Conservation (phyloP, 92 coral and sea anemone genomes). For the Epizoanthus fatuus region DNA sequence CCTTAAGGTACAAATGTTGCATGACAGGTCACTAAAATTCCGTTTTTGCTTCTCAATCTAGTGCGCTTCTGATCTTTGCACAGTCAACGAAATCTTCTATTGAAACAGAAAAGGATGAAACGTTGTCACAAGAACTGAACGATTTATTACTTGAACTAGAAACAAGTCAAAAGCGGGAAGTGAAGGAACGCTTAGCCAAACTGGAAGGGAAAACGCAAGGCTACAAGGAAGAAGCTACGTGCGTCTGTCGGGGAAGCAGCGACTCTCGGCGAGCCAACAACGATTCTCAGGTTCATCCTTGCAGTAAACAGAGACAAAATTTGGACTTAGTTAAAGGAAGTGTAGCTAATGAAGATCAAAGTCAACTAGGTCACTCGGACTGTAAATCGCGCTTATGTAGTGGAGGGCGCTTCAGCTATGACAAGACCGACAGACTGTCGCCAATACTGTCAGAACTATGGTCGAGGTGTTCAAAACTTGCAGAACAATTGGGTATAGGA, state of each 20-base stretch:
- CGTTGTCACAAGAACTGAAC: not conserved
- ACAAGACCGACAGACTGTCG: not conserved
- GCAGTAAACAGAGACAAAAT: not conserved
- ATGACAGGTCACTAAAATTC: not conserved
- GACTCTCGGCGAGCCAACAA: no score
- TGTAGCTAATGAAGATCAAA: not conserved
- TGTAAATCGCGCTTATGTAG: not conserved
- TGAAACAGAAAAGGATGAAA: slow-evolving; percentile 1
- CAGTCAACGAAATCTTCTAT: not conserved
- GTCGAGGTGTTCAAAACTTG: slow-evolving; percentile 2
- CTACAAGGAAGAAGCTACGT: no score
- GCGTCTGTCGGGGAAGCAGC: no score
- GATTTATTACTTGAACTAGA: slow-evolving; percentile 7
- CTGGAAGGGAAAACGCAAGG: slow-evolving; percentile 5
- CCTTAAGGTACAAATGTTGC: not conserved
- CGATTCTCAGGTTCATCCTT: no score
- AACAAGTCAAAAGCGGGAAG: not conserved
- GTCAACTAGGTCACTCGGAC: not conserved
- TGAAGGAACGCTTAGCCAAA: not conserved
- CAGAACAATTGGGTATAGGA: slow-evolving; percentile 12
- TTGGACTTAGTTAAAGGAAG: not conserved
- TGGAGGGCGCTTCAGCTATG: not conserved
- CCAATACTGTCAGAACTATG: slow-evolving; percentile 26
- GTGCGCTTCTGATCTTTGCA: slow-evolving; percentile 4
- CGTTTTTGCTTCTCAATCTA: not conserved